A percentile compares a stretch with the other conserved stretches of the same genome.
phyloP scores from a whole-genome alignment of 53 echinoderm and acorn worm species.

The Paracentrotus lividus region DNA sequence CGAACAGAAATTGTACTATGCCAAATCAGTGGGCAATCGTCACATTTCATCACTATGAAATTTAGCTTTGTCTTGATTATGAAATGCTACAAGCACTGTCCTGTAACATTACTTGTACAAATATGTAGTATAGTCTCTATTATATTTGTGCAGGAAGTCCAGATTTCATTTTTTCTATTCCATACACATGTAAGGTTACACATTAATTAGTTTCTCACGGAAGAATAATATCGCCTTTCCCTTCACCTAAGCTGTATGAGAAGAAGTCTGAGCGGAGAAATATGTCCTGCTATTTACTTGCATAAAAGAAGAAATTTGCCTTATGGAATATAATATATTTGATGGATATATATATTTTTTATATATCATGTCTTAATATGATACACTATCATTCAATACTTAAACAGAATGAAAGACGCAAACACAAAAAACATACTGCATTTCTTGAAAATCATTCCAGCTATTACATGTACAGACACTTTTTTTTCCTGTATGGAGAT shows the following conservation, averaged over 20 bases:
- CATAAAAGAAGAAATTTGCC: background rate
- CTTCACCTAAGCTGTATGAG: background rate
- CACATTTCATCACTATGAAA: background rate
- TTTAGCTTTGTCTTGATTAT: background rate
- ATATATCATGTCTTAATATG: background rate
- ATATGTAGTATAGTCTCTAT: background rate
- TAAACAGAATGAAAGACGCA: conserved; percentile 22
- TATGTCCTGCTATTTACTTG: background rate
- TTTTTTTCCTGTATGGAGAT: background rate
- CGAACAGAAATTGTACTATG: background rate
- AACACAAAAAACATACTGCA: background rate
- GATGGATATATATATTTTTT: background rate
- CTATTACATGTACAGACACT: background rate
- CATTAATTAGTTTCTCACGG: background rate
- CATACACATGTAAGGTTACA: background rate
- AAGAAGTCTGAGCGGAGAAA: background rate
- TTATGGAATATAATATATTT: conserved; percentile 26
- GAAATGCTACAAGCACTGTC: too few species aligned
- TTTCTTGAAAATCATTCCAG: background rate
- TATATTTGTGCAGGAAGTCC: background rate
- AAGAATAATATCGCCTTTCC: background rate
- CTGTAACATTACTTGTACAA: too few species aligned
- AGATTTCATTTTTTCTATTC: background rate
- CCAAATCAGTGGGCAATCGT: background rate
- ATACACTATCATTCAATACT: conserved; percentile 17